Conservation (phyloP, 37 sponge, comb jelly and placozoan genomes). For the Halichondria panicea region DNA sequence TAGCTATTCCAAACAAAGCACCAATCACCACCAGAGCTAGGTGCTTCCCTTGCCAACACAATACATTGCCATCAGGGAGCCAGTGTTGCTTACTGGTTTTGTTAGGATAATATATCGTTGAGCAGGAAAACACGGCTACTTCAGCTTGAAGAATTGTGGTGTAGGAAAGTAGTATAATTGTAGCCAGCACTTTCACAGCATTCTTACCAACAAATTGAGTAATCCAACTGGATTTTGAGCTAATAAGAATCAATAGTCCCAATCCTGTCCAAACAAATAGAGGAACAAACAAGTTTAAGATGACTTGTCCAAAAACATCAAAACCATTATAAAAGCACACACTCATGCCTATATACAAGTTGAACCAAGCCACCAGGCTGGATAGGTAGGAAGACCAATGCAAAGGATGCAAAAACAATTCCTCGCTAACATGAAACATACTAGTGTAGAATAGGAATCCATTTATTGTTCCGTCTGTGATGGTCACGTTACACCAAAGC, state of each 20-base stretch:
- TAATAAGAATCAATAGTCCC: background rate
- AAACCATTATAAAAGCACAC: constrained; percentile 20
- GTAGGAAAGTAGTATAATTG: constrained; percentile 18
- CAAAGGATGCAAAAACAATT: background rate
- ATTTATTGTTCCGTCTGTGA: constrained; percentile 14
- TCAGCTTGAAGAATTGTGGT: background rate
- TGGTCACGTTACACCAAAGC: background rate
- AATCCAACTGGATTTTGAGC: background rate
- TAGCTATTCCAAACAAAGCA: background rate
- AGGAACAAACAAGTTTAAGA: background rate
- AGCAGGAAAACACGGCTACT: background rate
- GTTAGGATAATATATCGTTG: background rate
- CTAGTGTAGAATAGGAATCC: constrained; percentile 10
- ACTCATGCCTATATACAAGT: background rate
- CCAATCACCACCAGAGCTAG: constrained; percentile 1
- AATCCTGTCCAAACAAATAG: constrained; percentile 1
- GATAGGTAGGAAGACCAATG: too few species aligned
- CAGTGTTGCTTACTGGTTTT: background rate
- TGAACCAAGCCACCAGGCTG: background rate
- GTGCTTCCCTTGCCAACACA: constrained; percentile 7
- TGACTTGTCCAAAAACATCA: background rate
- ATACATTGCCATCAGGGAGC: constrained; percentile 15
- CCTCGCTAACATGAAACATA: background rate
- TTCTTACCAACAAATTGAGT: background rate
- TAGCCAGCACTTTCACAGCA: constrained; percentile 16